Evolutionary conservation across 2,888 invertebrate genomes (phyloP).

Genomic region (Epirrhoe tristata): DNA sequence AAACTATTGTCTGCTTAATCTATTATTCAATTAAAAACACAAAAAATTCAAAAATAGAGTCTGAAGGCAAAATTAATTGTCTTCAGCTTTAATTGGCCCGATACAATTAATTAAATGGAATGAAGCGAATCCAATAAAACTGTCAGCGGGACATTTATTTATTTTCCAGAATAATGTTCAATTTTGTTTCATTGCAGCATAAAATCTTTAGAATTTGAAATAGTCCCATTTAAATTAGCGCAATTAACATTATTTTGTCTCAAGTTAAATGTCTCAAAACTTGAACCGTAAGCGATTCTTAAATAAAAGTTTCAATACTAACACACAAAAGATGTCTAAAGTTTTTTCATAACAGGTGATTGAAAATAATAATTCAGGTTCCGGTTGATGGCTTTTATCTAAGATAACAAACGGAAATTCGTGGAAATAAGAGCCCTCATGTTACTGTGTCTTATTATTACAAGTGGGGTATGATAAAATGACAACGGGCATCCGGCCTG

Average conservation of each 20-base stretch:
- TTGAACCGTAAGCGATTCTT: background rate
- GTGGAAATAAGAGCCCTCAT: background rate
- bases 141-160: conserved; percentile 36
- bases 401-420: background rate
- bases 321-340: too few species aligned
- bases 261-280: background rate
- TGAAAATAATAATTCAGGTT: background rate
- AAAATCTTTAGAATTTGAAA: conserved; percentile 2
- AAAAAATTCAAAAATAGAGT: conserved; percentile 12
- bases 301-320: too few species aligned
- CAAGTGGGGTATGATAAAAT: conserved; percentile 1
- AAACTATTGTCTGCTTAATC: background rate
- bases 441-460: conserved; percentile 1
- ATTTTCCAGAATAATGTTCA: conserved; percentile 30
- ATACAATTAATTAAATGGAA: conserved; percentile 43
- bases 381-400: background rate
- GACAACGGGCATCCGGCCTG: background rate
- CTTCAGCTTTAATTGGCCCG: conserved; percentile 34
- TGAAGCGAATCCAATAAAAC: conserved; percentile 43
- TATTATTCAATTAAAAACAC: background rate
- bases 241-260: background rate
- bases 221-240: background rate
- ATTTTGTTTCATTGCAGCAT: conserved; percentile 29
- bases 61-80: conserved; percentile 35
- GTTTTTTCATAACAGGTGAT: too few species aligned